Conservation (phyloP, 2,888 invertebrate genomes). For the Monoplex corrugatus region DNA sequence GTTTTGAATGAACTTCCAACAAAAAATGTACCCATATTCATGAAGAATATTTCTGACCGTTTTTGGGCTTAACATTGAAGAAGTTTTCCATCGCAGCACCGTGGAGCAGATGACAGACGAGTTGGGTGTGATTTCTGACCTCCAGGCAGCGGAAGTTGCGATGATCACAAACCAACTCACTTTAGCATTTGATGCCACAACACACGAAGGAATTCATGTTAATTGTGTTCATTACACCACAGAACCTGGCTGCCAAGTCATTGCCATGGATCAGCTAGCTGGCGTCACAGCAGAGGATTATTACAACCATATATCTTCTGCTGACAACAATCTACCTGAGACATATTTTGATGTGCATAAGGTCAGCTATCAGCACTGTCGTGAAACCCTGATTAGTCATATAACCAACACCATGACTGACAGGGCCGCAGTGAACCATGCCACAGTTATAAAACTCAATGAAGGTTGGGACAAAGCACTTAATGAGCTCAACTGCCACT, state of each 20-base stretch:
- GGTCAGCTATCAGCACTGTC: conserved; percentile 28
- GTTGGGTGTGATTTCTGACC: background rate
- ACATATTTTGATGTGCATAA: conserved; percentile 42
- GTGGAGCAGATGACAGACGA: background rate
- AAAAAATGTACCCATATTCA: background rate
- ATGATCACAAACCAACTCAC: conserved; percentile 48
- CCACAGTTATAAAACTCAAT: conserved; percentile 13
- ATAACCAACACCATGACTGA: conserved; percentile 46
- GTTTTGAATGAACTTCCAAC: background rate
- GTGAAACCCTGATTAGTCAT: conserved; percentile 40
- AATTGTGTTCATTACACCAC: conserved; percentile 57
- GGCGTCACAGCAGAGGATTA: conserved; percentile 60
- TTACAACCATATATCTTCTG: conserved; percentile 47
- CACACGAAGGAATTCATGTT: conserved; percentile 57
- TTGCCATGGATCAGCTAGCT: conserved; percentile 56
- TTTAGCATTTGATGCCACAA: conserved; percentile 58
- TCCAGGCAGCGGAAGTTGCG: background rate
- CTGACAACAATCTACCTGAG: conserved; percentile 49
- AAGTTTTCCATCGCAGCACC: background rate
- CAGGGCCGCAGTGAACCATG: conserved; percentile 54
- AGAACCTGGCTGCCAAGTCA: conserved; percentile 39
- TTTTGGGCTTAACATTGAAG: background rate
- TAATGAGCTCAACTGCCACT: conserved; percentile 56
- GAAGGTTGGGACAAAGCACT: conserved; percentile 50
- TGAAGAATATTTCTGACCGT: background rate